Percentiles rank a stretch among this genome's conserved stretches.
These are phyloP conservation scores for Poecilia wingei DNA, from an alignment of 2,797 vertebrate species.

Conservation along the genomic window DNA sequence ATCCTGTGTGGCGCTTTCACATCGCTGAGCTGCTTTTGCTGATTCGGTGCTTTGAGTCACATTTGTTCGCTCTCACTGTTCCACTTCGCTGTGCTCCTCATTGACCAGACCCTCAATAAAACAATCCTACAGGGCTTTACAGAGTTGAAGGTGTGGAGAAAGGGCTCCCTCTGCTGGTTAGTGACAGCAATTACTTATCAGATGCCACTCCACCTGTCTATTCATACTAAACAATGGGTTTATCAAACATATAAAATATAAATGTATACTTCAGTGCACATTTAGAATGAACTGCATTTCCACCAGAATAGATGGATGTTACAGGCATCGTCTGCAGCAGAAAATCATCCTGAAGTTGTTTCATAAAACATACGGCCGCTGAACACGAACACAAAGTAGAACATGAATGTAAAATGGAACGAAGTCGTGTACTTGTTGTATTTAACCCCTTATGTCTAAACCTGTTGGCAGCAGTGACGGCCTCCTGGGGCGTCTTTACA, in stretches of 20 bases:
- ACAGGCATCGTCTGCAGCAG: conserved; percentile 1
- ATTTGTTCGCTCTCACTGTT: conserved; percentile 32
- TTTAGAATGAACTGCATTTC: not conserved
- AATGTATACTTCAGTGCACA: not conserved
- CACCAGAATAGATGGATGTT: not conserved
- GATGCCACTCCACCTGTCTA: not conserved
- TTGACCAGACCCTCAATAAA: conserved; percentile 24
- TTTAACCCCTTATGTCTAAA: too few species aligned
- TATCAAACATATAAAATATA: not conserved
- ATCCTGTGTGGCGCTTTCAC: conserved; percentile 41
- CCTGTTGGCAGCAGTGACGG: too few species aligned
- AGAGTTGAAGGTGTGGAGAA: conserved; percentile 29
- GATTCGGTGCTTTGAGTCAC: conserved; percentile 40
- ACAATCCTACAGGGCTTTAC: conserved; percentile 33
- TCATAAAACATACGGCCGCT: not conserved
- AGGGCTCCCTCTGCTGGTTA: conserved; percentile 63
- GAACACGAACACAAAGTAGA: too few species aligned
- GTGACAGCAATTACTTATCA: conserved; percentile 20
- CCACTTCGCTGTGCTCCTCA: conserved; percentile 32
- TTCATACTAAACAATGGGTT: not conserved
- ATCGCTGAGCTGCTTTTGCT: conserved; percentile 42
- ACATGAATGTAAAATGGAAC: too few species aligned
- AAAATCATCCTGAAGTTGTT: not conserved
- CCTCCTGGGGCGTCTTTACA: too few species aligned
- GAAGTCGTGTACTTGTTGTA: too few species aligned